These are phyloP conservation scores for Platanista minor DNA, from an alignment of 2,113 vertebrate genomes.

Conservation along the genomic window DNA sequence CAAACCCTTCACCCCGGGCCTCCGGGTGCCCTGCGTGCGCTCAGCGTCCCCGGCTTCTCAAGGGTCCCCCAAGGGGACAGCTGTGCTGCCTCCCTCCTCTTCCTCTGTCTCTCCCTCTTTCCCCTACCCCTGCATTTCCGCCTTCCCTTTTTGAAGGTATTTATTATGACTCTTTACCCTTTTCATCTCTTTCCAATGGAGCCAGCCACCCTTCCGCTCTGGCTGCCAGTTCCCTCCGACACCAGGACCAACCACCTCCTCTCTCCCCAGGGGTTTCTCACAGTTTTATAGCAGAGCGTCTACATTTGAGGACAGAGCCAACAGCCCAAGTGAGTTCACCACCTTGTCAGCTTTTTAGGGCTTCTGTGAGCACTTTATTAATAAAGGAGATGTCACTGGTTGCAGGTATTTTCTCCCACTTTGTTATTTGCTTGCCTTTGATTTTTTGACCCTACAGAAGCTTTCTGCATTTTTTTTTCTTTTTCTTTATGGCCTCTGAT, in stretches of 20 bases:
- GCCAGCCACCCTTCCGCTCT: too few species aligned
- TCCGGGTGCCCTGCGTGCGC: too few species aligned
- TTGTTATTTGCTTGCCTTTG: not conserved
- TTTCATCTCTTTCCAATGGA: not conserved
- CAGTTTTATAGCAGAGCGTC: too few species aligned
- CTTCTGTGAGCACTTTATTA: not conserved
- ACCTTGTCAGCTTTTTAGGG: not conserved
- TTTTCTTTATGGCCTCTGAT: not conserved
- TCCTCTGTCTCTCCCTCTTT: not conserved
- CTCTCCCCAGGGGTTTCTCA: not conserved
- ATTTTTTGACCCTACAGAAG: not conserved
- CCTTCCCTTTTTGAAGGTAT: not conserved
- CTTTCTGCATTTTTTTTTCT: not conserved
- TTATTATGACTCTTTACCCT: not conserved
- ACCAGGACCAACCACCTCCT: not conserved
- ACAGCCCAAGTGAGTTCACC: not conserved
- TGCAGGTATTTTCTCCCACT: not conserved
- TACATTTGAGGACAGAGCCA: not conserved
- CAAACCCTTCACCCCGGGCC: not conserved
- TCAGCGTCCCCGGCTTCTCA: too few species aligned
- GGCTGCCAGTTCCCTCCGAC: not conserved
- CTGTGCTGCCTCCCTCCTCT: not conserved
- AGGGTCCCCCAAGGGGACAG: not conserved
- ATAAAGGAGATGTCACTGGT: not conserved
- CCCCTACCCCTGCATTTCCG: not conserved